Conservation (phyloP, 2,113 vertebrate genomes). For the Mionectes macconnelli region DNA sequence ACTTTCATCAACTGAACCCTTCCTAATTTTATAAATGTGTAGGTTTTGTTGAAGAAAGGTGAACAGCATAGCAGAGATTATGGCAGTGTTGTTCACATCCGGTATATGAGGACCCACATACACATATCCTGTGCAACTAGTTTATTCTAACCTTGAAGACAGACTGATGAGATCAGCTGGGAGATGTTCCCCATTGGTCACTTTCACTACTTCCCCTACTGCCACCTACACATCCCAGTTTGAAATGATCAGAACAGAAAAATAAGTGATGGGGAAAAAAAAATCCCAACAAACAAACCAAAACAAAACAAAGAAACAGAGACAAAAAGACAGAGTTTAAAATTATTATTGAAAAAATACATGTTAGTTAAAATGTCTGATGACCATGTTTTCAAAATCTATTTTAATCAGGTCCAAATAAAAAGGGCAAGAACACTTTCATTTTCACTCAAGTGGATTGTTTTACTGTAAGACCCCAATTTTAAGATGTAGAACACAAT, state of each 20-base stretch:
- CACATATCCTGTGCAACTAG: constrained; percentile 63
- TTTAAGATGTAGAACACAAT: background rate
- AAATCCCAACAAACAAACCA: background rate
- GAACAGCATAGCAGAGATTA: constrained; percentile 8
- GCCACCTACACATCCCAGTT: constrained; percentile 92
- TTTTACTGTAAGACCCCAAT: background rate
- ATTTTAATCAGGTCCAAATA: constrained; percentile 76
- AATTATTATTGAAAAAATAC: constrained; percentile 81
- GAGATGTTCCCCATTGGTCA: constrained; percentile 97
- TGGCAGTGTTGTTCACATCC: background rate
- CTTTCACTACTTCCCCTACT: constrained; percentile 98
- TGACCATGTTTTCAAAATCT: constrained; percentile 83
- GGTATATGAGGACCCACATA: constrained; percentile 76
- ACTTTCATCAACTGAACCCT: background rate
- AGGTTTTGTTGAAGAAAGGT: background rate
- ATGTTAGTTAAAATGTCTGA: constrained; percentile 78
- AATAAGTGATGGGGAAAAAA: constrained; percentile 56
- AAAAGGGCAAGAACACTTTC: background rate
- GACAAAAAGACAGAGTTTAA: constrained; percentile 80
- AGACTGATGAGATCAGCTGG: constrained; percentile 99
- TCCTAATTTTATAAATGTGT: background rate
- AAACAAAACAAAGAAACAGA: constrained; percentile 67
- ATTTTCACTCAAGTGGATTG: background rate
- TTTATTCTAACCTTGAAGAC: constrained; percentile 95
- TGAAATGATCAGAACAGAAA: constrained; percentile 78